A percentile compares a stretch with the other conserved stretches of the same genome.
Conservation (phyloP, 2,888 invertebrate genomes). For the Limnephilus rhombicus region DNA sequence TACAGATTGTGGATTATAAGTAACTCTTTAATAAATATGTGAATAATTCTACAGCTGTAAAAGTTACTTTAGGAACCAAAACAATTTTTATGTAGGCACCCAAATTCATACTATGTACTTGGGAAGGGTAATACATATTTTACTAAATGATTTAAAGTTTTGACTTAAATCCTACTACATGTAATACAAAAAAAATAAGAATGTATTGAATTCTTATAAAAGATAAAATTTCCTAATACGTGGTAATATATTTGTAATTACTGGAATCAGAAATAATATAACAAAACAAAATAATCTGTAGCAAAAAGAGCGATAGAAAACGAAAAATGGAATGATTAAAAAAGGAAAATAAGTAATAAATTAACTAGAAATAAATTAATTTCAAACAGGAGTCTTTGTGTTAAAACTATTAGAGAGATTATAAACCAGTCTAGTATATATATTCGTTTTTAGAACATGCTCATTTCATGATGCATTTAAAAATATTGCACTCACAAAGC, state of each 20-base stretch:
- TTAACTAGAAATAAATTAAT: not conserved
- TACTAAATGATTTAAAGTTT: not conserved
- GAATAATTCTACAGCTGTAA: conserved; percentile 14
- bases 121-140: not conserved
- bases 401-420: not conserved
- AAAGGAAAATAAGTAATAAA: not conserved
- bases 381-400: not conserved
- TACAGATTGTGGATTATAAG: not conserved
- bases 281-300: not conserved
- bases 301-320: not conserved
- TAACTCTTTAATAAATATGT: conserved; percentile 20
- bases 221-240: not conserved
- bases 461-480: not conserved
- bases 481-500: not conserved
- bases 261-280: not conserved
- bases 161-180: not conserved
- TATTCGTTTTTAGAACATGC: not conserved
- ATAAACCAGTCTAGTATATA: not conserved
- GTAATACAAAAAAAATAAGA: not conserved
- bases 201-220: not conserved
- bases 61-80: not conserved
- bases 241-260: not conserved
- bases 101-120: not conserved
- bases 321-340: not conserved
- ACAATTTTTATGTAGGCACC: not conserved